Evolutionary conservation across 1,140 invertebrate genomes (phyloP), one percentile per base, ranked within the genome.

Genomic region (Drosophila nigromelanica): DNA sequence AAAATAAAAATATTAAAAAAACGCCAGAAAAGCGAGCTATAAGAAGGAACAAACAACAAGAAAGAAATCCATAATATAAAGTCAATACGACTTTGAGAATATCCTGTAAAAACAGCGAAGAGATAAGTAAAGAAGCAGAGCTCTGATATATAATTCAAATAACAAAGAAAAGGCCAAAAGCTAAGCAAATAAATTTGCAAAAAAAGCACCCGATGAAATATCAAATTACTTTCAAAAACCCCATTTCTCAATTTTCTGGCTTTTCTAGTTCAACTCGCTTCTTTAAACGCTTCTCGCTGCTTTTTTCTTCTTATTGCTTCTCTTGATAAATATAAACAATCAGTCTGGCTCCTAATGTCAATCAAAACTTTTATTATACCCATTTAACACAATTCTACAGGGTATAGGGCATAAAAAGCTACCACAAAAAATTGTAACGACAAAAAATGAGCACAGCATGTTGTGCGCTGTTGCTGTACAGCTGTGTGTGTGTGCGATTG

Each of bases 401-500:
- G 37, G 52, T 42, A 55, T 55, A 7, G 45, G 7, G 12, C 24
- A 39, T 50, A 47, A 58, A 48, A 48, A 56, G 52, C 42, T 21
- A 54, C 51, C 47, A 40, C 47, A 55, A 39, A 40, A 12, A 71
- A 63, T 48, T 56, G 58, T 52, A 48, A 27, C 52, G 27, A 42
- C 50, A 33, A 52, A 37, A 63, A 51, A 58, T 63, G 42, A 40
- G 45, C 58, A 59, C 73, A 73, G 63, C 63, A 58, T 61, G 39
- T 37, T 55, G 21, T 37, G 33, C 43, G 39, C 59, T 55, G 45
- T 43, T 45, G 42, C 24, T 27, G 27, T 27, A 2, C 24, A 27
- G 24, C 24, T 54, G 27, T 58, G 50, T 27, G 24, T 50, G 39
- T 45, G 35, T 56, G 58, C 35, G 47, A 50, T 30, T 51, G 66